Percentiles rank a stretch among this genome's conserved stretches.
These are phyloP conservation scores for Crotalus horridus DNA, from an alignment of 2,113 vertebrate genomes.

Conservation along the genomic window DNA sequence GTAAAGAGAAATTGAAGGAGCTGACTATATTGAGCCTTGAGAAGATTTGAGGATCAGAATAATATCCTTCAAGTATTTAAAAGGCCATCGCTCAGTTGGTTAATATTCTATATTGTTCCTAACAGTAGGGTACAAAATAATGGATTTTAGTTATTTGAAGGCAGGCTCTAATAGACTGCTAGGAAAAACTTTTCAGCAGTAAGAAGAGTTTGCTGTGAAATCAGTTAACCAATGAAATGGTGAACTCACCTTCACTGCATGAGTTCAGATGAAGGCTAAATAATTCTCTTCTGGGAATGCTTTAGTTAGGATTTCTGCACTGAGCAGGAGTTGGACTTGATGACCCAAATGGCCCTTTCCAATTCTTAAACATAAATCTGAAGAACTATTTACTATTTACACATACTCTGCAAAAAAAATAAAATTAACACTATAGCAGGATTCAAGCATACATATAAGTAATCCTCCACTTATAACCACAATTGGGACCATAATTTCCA, in stretches of 20 bases:
- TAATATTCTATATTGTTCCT: neutral
- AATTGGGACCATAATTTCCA: neutral
- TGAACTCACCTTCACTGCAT: neutral
- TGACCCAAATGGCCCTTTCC: neutral
- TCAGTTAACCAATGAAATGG: neutral
- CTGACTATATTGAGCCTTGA: neutral
- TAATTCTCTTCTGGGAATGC: neutral
- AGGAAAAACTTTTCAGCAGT: neutral
- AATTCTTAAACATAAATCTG: neutral
- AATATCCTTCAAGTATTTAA: neutral
- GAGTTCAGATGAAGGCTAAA: neutral
- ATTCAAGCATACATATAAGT: neutral
- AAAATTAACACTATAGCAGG: neutral
- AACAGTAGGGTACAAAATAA: neutral
- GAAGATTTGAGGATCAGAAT: neutral
- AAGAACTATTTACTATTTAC: neutral
- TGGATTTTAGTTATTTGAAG: neutral
- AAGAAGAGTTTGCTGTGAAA: neutral
- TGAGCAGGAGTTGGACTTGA: neutral
- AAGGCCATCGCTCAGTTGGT: neutral
- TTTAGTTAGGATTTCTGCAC: neutral
- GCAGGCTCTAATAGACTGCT: neutral
- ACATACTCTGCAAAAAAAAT: neutral
- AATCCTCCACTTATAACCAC: neutral
- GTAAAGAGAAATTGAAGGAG: neutral